Evolutionary conservation across 2,797 vertebrate species (phyloP), one percentile per base, ranked within the genome.

Genomic region (Molossus alvarezi): DNA sequence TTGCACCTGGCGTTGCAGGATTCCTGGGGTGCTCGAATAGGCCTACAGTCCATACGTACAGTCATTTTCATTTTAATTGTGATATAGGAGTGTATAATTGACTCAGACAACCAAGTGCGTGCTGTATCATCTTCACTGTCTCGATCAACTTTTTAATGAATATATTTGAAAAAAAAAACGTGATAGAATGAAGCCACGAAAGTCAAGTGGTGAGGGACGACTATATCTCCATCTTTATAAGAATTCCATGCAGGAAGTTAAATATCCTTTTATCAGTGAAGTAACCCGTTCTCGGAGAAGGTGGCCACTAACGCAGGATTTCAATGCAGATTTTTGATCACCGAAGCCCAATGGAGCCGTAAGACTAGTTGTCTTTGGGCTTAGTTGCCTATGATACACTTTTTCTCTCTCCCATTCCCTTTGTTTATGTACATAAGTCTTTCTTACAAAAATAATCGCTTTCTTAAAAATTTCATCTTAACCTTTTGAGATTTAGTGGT

Each of bases 401-500:
- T 25, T 45, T 12, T 64, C 11, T 25, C 45, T 77, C 72, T 71
- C 64, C n/a, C 7, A 15, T 51, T 85, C 73, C 33, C 20, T 53
- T 94, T 90, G 60, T 85, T 80, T 84, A 37, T 29, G 57, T 94
- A 51, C 23, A 2, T 62, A 92, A 89, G 23, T 80, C 72, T 95
- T 90, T 55, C 57, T 95, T 76, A 21, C 18, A 60, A 91, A 58
- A 53, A 55, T 90, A 62, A 76, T n/a, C 62, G 29, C 89, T 96
- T 77, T 77, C 67, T 90, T 62, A 88, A 93, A 88, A 41, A 75
- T 45, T 86, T 88, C 6, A 41, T 53, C 62, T 69, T 83, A 93
- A 57, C 45, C 25, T 91, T 82, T 93, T 91, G 58, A 71, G 27
- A 27, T n/a, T 60, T 89, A 48, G n/a, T 95, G 55, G 71, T 58